A percentile compares a stretch with the other conserved stretches of the same genome.
Conservation (phyloP, 2,888 invertebrate species). For the Tetramorium bicarinatum region DNA sequence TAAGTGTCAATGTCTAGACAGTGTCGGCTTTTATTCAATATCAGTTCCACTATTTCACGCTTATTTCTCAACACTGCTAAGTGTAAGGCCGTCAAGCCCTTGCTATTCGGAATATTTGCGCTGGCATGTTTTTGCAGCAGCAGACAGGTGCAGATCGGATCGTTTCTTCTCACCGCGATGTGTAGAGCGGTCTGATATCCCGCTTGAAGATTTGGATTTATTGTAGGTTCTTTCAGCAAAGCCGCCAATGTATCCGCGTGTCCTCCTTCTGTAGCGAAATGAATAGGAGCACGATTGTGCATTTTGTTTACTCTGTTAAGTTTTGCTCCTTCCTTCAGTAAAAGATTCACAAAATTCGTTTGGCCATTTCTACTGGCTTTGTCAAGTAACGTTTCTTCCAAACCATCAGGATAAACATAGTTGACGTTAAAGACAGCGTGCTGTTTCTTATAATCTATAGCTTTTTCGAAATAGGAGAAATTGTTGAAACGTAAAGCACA, state of each 20-base stretch:
- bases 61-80: slow-evolving; percentile 89
- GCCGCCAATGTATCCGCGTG: slow-evolving; percentile 73
- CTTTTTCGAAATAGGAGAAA: slow-evolving; percentile 68
- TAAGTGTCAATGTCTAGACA: slow-evolving; percentile 88
- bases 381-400: slow-evolving; percentile 89
- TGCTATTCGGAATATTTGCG: slow-evolving; percentile 88
- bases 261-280: slow-evolving; percentile 89
- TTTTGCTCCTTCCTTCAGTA: slow-evolving; percentile 89
- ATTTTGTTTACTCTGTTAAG: slow-evolving; percentile 88
- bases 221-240: slow-evolving; percentile 78
- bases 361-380: slow-evolving; percentile 88
- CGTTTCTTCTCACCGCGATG: slow-evolving; percentile 84
- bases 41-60: slow-evolving; percentile 87
- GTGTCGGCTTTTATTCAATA: slow-evolving; percentile 87
- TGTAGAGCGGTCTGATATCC: slow-evolving; percentile 83
- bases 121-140: slow-evolving; percentile 88
- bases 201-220: slow-evolving; percentile 81
- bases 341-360: slow-evolving; percentile 87
- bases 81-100: slow-evolving; percentile 88
- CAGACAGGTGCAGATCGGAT: slow-evolving; percentile 87
- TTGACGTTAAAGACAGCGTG: slow-evolving; percentile 86
- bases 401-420: slow-evolving; percentile 88
- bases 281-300: slow-evolving; percentile 89
- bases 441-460: slow-evolving; percentile 64
- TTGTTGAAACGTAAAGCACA: slow-evolving; percentile 23